phyloP scores from a whole-genome alignment of 1,140 invertebrate genomes.

The Tetramorium alpestre region DNA sequence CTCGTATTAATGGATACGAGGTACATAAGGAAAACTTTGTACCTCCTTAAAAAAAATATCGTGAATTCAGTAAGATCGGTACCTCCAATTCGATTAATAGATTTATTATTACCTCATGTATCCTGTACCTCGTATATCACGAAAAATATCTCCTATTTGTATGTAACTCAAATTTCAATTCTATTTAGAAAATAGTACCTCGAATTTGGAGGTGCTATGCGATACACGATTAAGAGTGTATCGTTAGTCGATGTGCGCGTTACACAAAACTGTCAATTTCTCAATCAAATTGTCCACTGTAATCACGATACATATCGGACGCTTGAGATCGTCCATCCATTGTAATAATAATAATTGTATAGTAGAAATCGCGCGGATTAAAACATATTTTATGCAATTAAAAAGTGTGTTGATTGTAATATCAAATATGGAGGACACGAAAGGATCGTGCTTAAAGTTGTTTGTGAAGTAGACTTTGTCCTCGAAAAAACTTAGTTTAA shows the following conservation, averaged over 20 bases:
- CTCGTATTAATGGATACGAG: no score
- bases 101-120: no score
- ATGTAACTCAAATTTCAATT: no score
- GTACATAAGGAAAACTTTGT: no score
- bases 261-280: not conserved
- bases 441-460: not conserved
- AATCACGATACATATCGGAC: not conserved
- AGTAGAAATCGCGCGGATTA: not conserved
- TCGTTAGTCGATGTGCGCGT: not conserved
- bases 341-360: not conserved
- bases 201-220: no score
- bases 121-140: no score
- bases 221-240: no score
- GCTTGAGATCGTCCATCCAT: slow-evolving; percentile 19
- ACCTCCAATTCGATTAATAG: no score
- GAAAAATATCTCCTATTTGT: no score
- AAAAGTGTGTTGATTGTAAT: not conserved
- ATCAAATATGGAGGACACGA: not conserved
- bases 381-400: not conserved
- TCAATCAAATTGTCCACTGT: not conserved
- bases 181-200: no score
- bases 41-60: no score
- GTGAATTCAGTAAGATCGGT: no score
- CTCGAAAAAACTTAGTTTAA: not conserved
- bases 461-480: not conserved